A percentile compares a stretch with the other conserved stretches of the same genome.
phyloP scores from a whole-genome alignment of 2,888 invertebrate species.

The Galeruca laticollis region DNA sequence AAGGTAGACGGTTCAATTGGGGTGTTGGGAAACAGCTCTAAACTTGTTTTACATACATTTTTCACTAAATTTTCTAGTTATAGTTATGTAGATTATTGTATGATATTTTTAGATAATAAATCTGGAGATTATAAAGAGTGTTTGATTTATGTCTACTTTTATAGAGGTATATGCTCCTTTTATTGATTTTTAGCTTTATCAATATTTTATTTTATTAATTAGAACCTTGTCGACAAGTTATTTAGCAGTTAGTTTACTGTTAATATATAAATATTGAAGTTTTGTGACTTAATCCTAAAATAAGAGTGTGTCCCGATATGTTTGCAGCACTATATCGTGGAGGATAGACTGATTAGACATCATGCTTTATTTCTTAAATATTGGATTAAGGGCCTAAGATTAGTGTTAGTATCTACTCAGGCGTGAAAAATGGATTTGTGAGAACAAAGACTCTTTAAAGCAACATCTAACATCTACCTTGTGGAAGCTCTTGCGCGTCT shows the following conservation, averaged over 20 bases:
- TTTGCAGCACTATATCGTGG: slow-evolving; percentile 52
- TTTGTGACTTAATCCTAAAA: slow-evolving; percentile 39
- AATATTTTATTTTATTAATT: background rate
- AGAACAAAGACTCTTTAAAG: slow-evolving; percentile 49
- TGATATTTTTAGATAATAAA: too few relatives aligned
- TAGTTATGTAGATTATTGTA: too few relatives aligned
- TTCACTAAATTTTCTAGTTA: too few relatives aligned
- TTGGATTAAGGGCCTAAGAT: slow-evolving; percentile 39
- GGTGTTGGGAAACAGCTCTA: too few relatives aligned
- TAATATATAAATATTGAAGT: background rate
- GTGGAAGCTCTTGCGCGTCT: slow-evolving; percentile 65
- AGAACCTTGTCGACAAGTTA: background rate
- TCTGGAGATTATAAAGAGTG: too few relatives aligned
- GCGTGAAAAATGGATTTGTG: slow-evolving; percentile 55
- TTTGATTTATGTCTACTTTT: too few relatives aligned
- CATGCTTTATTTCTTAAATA: slow-evolving; percentile 41
- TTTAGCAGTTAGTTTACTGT: background rate
- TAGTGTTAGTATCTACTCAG: slow-evolving; percentile 50
- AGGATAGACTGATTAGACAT: slow-evolving; percentile 37
- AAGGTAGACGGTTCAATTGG: too few relatives aligned
- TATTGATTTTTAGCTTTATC: too few relatives aligned
- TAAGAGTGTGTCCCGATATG: slow-evolving; percentile 60
- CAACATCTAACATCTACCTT: slow-evolving; percentile 66
- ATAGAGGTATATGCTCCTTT: too few relatives aligned
- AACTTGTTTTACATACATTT: too few relatives aligned